Evolutionary conservation across 2,797 vertebrate genomes (phyloP), one percentile per base, ranked within the genome.

Genomic region (Chrosomus eos): DNA sequence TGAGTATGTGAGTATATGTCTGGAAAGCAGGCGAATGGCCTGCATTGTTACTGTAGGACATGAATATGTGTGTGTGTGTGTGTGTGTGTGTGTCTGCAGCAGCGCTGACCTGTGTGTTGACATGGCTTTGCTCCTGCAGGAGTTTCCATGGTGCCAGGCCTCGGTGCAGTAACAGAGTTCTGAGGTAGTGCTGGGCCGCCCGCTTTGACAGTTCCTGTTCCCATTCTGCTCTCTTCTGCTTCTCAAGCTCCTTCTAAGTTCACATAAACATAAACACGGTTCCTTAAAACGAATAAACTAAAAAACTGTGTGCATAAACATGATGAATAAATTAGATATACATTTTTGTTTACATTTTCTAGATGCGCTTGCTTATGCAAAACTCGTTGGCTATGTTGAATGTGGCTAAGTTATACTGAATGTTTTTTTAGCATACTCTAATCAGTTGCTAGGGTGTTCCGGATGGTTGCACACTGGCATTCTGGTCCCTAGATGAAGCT

Each of bases 111-210:
- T 96, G 85, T 28, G 87, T 53, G 60, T 95, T 95, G 90, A 91
- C 87, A 81, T 89, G 91, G 90, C 89, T 93, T 89, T 95, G 92
- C 77, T 93, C 90, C 89, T 95, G 90, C 62, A 99, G 90, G 85
- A 80, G 94, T 93, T 95, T 97, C 98, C 98, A 99, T 73, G 97
- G 97, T 2, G 90, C 90, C 82, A 99, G 92, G 75, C 97, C 97
- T 87, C 91, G 89, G 16, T 86, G 92, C 81, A 90, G 94, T 87
- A 98, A 92, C 88, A 97, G 88, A 38, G 90, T 89, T 23, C 82
- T 95, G 86, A 92, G 87, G 89, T 97, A 94, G 90, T 99, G 96
- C 31, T 94, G 93, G 87, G 70, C 86, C 84, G 97, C 97, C 87
- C 90, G 82, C 87, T 90, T 92, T 84, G 93, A 91, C 38, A 96